Conservation (phyloP, 2,797 vertebrate genomes). For the Lerista edwardsae region DNA sequence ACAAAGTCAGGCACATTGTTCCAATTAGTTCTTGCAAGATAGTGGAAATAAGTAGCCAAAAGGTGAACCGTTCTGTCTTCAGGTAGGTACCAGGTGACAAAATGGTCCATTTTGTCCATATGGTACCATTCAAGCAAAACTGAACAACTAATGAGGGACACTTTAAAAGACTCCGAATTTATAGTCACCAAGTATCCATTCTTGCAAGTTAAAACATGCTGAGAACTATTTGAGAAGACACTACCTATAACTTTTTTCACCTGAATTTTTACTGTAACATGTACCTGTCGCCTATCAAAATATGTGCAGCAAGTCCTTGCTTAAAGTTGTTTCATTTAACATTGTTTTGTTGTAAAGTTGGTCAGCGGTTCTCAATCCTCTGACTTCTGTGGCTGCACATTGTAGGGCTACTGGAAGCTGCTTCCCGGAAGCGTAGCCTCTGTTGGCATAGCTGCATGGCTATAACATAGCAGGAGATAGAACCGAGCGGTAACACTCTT, state of each 20-base stretch:
- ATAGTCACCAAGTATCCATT: background rate
- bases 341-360: too few relatives aligned
- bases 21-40: background rate
- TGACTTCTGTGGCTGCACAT: too few relatives aligned
- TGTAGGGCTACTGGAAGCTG: too few relatives aligned
- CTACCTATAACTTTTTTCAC: background rate
- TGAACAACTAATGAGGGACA: background rate
- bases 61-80: background rate
- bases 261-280: background rate
- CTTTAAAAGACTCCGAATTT: constrained; percentile 3
- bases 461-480: too few relatives aligned
- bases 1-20: background rate
- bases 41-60: background rate
- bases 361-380: too few relatives aligned
- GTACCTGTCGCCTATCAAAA: too few relatives aligned
- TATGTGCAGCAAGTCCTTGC: too few relatives aligned
- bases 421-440: too few relatives aligned
- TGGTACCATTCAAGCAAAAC: background rate
- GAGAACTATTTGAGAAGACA: background rate
- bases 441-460: too few relatives aligned
- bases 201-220: background rate
- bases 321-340: too few relatives aligned
- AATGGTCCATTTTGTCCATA: background rate
- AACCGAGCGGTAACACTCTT: too few relatives aligned
- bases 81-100: constrained; percentile 13